These are phyloP conservation scores for Ochropleura leucogaster DNA, from an alignment of 2,888 invertebrate genomes.

Conservation along the genomic window DNA sequence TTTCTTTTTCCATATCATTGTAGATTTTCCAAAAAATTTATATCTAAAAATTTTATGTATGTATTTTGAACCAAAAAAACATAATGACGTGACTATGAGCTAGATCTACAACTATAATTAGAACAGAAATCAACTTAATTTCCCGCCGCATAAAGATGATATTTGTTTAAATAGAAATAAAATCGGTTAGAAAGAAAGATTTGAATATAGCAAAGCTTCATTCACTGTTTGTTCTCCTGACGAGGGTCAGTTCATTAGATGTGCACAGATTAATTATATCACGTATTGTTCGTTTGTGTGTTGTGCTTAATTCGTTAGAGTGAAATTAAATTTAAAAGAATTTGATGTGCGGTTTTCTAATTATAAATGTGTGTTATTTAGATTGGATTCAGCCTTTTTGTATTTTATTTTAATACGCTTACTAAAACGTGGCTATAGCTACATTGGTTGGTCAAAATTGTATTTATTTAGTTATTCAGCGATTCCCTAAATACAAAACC, in stretches of 20 bases:
- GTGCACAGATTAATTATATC: slow-evolving; percentile 58
- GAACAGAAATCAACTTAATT: neutral
- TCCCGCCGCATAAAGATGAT: neutral
- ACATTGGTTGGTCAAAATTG: too few relatives aligned
- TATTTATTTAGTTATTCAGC: too few relatives aligned
- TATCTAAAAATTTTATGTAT: too few relatives aligned
- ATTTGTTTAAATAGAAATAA: neutral
- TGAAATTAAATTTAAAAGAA: slow-evolving; percentile 41
- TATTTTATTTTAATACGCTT: neutral
- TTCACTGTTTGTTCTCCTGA: slow-evolving; percentile 55
- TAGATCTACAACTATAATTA: too few relatives aligned
- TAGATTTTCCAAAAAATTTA: too few relatives aligned
- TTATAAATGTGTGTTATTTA: slow-evolving; percentile 25
- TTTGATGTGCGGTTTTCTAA: slow-evolving; percentile 20
- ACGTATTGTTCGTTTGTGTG: slow-evolving; percentile 49
- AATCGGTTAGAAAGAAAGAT: slow-evolving; percentile 6
- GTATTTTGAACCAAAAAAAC: too few relatives aligned
- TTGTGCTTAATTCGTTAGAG: slow-evolving; percentile 28
- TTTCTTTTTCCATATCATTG: too few relatives aligned
- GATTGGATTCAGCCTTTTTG: slow-evolving; percentile 10
- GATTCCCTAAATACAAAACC: too few relatives aligned
- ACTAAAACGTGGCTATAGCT: neutral
- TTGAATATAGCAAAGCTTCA: slow-evolving; percentile 25
- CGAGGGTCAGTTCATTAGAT: slow-evolving; percentile 63
- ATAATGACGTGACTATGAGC: too few relatives aligned